Base-by-base conservation (phyloP, 2,113 vertebrate genomes). In the Corapipo altera region DNA sequence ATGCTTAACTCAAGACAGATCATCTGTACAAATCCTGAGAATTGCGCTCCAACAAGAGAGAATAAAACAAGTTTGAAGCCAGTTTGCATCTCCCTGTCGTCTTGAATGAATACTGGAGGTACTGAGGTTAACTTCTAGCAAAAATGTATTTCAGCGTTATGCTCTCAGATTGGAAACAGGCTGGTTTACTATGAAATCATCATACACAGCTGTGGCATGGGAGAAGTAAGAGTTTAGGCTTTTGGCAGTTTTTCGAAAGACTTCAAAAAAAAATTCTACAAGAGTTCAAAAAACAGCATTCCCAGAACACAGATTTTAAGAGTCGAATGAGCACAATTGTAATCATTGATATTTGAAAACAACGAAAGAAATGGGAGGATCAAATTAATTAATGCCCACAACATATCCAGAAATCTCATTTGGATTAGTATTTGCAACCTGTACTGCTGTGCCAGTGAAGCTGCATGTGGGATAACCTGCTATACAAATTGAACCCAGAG, bases 241-340 rank as follows among this genome's bases (percentile, higher is more conserved):
- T 96, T 95, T 95, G 84, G 75, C 75, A 96, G 54, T 35, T 89
- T 95, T 97, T 79, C 94, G 71, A 94, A 96, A 76, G 43, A 32
- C 19, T 54, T 58, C 19, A 84, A 91, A 95, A 84, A 91, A 95
- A 70, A 94, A 14, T 6, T 16, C 35, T 8, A 27, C 13, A 10
- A 57, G 35, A 18, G 6, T 48, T 55, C 6, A 55, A 64, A 85
- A 98, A 96, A 39, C 41, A 91, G 81, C 67, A 46, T 59, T 85
- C 24, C 39, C 27, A 87, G 48, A 96, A 76, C 51, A 78, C 32
- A 57, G 33, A 57, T 81, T 88, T 97, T 89, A 27, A 21, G 43
- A 94, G 41, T 78, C 77, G 97, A 97, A 94, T 62, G 61, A 55
- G 20, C 32, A 35, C 20, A 82, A 64, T 5, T 48, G 35, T 43